A percentile compares a stretch with the other conserved stretches of the same genome.
Evolutionary conservation across 2,113 vertebrate species (phyloP).

Genomic region (Macaca fascicularis): T2T-MFA8v1.1 NC_088378.1:23272501-23273000

Average conservation of each 20-base stretch:
- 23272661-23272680: neutral
- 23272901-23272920: slow-evolving; percentile 62
- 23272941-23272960: slow-evolving; percentile 50
- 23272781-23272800: slow-evolving; percentile 28
- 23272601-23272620: neutral
- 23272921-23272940: slow-evolving; percentile 71
- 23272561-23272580: neutral
- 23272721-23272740: neutral
- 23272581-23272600: neutral
- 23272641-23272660: slow-evolving; percentile 10
- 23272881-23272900: slow-evolving; percentile 60
- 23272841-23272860: slow-evolving; percentile 37
- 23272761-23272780: neutral
- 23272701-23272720: neutral
- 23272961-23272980: slow-evolving; percentile 69
- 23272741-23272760: neutral
- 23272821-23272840: slow-evolving; percentile 48
- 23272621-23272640: neutral
- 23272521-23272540: neutral
- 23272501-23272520: neutral
- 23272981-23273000: slow-evolving; percentile 69
- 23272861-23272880: slow-evolving; percentile 66
- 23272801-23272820: slow-evolving; percentile 15
- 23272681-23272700: slow-evolving; percentile 26
- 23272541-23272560: neutral